Evolutionary conservation across 2,888 invertebrate genomes (phyloP), one percentile per base, ranked within the genome.

Genomic region (Cabera pusaria): DNA sequence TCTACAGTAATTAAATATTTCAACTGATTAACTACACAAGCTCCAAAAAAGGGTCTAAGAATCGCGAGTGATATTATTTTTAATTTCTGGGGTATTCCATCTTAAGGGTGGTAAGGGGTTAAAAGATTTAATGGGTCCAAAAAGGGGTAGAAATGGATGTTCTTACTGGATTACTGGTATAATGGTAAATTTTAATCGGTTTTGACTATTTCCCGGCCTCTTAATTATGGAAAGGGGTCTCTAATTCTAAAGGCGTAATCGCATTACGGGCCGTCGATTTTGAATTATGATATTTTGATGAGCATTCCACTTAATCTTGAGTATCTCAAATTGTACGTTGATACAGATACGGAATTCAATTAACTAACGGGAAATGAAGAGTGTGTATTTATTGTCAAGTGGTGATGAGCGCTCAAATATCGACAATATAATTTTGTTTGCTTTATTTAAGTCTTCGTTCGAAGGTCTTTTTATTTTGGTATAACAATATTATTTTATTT

Each of bases 1-100:
- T 62, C 64, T 48, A 56, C 59, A 64, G 73, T 85, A 86, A 87
- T 87, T 87, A 87, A 85, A 85, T 86, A 84, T 87, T 84, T 86
- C 77, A 81, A 70, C 83, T 85, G 84, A 86, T 87, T 86, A 86
- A 86, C 82, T 81, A 65, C 75, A 72, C 68, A 75, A 64, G 73
- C 65, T 64, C 65, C 60, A 59, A 49, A 61, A 62, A 61, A 69
- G 64, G 60, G 69, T 66, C 68, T 64, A 64, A 65, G 64, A 68
- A 71, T 61, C 64, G 48, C 45, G 68, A 72, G 68, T 60, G 57
- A 64, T 69, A 78, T 79, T 81, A 79, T 80, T 85, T 86, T 86
- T 84, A 86, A 87, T 86, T 84, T 77, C 31, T 35, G 11, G 35
- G 35, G 39, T 28, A 29, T 25, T 35, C 35, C 71, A 59, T 64